Conservation (phyloP, 2,113 vertebrate species). For the Erythrolamprus reginae region DNA sequence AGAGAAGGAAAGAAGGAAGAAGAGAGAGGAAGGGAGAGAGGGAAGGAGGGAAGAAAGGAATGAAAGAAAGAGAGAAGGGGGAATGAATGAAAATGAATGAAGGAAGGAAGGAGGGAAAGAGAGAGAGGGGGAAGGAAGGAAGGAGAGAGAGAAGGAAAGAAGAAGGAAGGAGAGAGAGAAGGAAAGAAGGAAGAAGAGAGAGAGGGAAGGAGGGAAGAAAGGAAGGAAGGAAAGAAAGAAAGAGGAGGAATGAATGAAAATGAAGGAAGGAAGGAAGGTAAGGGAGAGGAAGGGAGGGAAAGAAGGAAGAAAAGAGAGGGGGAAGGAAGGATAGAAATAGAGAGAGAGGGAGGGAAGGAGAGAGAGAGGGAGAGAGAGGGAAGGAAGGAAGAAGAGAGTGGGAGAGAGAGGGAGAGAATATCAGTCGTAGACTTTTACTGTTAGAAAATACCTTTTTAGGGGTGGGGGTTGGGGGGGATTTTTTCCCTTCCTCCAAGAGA, state of each 20-base stretch:
- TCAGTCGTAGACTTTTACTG: too few relatives aligned
- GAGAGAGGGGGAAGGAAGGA: too few relatives aligned
- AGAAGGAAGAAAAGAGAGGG: not conserved
- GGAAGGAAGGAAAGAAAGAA: not conserved
- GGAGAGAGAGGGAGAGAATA: too few relatives aligned
- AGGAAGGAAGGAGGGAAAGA: too few relatives aligned
- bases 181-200: not conserved
- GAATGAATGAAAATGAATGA: too few relatives aligned
- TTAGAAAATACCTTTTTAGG: not conserved
- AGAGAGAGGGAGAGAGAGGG: not conserved
- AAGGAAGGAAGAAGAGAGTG: accelerated
- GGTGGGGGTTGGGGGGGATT: too few relatives aligned
- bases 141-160: too few relatives aligned
- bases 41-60: not conserved
- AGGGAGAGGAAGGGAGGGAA: accelerated
- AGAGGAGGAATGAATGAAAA: not conserved
- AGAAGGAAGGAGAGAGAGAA: not conserved
- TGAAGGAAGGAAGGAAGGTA: too few relatives aligned
- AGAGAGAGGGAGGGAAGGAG: not conserved
- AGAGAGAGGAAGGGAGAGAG: not conserved
- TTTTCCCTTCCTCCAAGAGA: not conserved
- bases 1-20: not conserved
- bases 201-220: too few relatives aligned
- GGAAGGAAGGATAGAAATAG: not conserved
- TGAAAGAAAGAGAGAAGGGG: too few relatives aligned